Conservation (phyloP, 2,113 vertebrate species). For the Ailuropoda melanoleuca region DNA sequence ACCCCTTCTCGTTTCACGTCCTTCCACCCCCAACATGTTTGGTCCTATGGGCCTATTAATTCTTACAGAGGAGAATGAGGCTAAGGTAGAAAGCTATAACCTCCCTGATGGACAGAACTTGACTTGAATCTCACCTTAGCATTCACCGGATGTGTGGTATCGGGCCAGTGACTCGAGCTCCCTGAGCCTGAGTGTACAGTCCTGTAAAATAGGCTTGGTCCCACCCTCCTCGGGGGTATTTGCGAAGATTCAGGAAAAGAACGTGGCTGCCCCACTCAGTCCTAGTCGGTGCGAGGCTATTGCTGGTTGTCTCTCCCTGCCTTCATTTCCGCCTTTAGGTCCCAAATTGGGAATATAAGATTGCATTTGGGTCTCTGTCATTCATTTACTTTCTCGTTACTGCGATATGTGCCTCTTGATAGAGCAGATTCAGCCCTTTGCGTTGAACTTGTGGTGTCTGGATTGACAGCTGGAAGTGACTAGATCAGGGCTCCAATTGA, state of each 20-base stretch:
- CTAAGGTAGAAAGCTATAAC: not conserved
- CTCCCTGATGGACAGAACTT: not conserved
- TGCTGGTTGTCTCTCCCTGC: not conserved
- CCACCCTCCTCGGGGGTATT: not conserved
- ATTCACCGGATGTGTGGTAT: not conserved
- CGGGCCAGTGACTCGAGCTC: not conserved
- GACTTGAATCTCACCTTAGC: not conserved
- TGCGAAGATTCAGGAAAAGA: not conserved
- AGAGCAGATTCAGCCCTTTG: not conserved
- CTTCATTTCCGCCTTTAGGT: not conserved
- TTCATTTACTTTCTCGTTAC: not conserved
- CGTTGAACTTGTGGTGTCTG: not conserved
- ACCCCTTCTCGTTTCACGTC: accelerated
- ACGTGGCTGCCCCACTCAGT: not conserved
- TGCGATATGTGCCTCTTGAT: not conserved
- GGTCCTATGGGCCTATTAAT: not conserved
- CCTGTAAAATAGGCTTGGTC: not conserved
- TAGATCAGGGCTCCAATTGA: not conserved
- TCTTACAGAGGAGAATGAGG: not conserved
- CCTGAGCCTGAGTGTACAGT: not conserved
- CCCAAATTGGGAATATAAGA: not conserved
- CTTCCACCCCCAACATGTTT: not conserved
- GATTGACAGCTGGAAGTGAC: not conserved
- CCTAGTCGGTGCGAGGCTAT: not conserved
- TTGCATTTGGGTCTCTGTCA: not conserved